Conservation (phyloP, 1,140 invertebrate genomes). For the Nixonia krombeini region DNA sequence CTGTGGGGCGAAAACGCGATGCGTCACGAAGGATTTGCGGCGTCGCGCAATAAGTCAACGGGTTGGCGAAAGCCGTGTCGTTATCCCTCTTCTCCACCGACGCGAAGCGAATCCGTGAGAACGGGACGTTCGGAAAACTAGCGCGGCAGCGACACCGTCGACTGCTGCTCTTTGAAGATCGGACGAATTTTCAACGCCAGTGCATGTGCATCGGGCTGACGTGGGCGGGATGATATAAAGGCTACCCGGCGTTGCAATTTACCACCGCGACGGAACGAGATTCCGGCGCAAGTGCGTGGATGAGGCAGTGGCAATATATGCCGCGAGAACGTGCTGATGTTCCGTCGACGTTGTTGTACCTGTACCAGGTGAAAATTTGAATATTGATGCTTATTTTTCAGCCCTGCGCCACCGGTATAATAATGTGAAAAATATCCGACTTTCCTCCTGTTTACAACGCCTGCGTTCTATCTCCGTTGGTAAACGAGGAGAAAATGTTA, state of each 20-base stretch:
- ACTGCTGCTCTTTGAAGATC: neutral
- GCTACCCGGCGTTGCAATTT: neutral
- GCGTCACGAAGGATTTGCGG: too few relatives aligned
- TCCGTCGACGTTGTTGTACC: neutral
- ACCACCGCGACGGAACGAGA: neutral
- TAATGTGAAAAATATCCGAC: too few relatives aligned
- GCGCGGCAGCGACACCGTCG: neutral
- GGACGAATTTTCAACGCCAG: neutral
- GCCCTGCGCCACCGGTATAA: neutral
- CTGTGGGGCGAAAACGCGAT: too few relatives aligned
- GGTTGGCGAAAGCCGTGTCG: neutral
- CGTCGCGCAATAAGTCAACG: neutral
- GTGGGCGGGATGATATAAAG: slow-evolving; percentile 2
- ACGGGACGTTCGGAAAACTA: neutral
- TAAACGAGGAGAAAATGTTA: too few relatives aligned
- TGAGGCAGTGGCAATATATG: neutral
- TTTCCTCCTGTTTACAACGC: too few relatives aligned
- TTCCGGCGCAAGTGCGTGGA: neutral
- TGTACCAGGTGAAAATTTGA: slow-evolving; percentile 1
- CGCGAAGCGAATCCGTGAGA: neutral
- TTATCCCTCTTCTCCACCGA: neutral
- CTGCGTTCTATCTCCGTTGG: too few relatives aligned
- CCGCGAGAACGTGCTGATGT: too few relatives aligned
- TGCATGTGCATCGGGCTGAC: neutral
- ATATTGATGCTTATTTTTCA: neutral